Base-by-base conservation (phyloP, 1,140 invertebrate species). In the Nasonia giraulti region DNA sequence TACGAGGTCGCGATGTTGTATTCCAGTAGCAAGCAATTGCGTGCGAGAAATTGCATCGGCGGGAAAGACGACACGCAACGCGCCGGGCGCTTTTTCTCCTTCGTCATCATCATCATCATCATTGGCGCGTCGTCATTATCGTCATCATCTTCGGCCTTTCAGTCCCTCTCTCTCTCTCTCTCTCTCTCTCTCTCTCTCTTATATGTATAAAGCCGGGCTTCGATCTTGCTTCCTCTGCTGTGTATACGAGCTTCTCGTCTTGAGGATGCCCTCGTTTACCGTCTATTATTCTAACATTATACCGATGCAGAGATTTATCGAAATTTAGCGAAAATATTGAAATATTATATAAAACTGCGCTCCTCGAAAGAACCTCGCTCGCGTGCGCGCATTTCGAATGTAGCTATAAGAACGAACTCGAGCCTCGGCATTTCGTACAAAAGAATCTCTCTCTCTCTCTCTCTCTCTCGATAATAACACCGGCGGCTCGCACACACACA, bases 11-110 rank as follows among this genome's bases (percentile, higher is more conserved):
- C 89, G 89, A 55, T 62, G 55, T 62, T 62, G 20, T 62, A 91
- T 92, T 91, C 91, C 91, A 91, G 91, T 92, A 92, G 91, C 92
- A 88, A 89, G 87, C 89, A 92, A 92, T 92, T 91, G 91, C 92
- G 91, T 92, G 91, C 91, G 90, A 92, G 89, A 92, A 92, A 92
- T 92, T 92, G 90, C 91, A 88, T 87, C 88, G 84, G 89, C 90
- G 90, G 90, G 87, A 44, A 7, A 62, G 55, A 62, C 88, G 89
- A 90, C 90, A 80, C 86, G 85, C 73, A 86, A 90, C 88, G 89
- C 90, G 87, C 89, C 91, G 91, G 91, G 90, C 89, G 88, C 68
- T 71, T 71, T 33, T 27, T 71, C 68, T 31, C 31, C 68, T 12
- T 71, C 68, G 68, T 71, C 85, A 76, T 74, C 81, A 76, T 74